These are phyloP conservation scores for Heterocephalus glaber DNA, from an alignment of 2,113 vertebrate species.

Conservation along the genomic window DNA sequence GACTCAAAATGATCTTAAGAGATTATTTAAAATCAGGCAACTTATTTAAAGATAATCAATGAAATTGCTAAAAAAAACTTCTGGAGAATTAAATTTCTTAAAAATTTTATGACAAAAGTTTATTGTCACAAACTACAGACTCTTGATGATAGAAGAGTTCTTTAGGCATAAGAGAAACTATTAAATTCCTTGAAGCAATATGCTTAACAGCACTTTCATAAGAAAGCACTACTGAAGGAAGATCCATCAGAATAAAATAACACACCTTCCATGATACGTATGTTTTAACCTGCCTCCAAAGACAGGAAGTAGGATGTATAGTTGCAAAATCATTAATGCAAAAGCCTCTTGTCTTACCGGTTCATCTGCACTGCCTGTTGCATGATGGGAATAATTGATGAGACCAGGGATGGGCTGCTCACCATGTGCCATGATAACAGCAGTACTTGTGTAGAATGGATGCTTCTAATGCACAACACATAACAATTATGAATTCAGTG, in stretches of 20 bases:
- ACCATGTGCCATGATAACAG: conserved; percentile 96
- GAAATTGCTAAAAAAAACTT: conserved; percentile 67
- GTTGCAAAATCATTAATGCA: conserved; percentile 80
- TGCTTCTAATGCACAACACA: conserved; percentile 94
- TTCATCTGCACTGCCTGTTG: conserved; percentile 91
- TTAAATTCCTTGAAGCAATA: conserved; percentile 52
- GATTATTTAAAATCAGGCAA: conserved; percentile 65
- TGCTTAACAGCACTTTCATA: conserved; percentile 56
- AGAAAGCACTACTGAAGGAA: conserved; percentile 37
- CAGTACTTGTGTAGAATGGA: conserved; percentile 91
- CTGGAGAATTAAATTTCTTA: conserved; percentile 56
- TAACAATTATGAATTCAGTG: conserved; percentile 87
- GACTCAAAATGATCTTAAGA: conserved; percentile 65
- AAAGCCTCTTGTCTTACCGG: conserved; percentile 89
- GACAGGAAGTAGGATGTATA: conserved; percentile 76
- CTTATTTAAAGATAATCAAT: conserved; percentile 61
- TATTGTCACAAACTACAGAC: conserved; percentile 26
- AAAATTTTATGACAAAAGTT: conserved; percentile 64
- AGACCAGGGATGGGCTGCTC: conserved; percentile 91
- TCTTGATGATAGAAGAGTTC: conserved; percentile 49
- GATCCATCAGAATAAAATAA: conserved; percentile 76
- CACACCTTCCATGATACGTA: conserved; percentile 57
- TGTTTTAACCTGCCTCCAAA: conserved; percentile 48
- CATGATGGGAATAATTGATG: conserved; percentile 91
- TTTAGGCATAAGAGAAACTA: conserved; percentile 42